A percentile compares a stretch with the other conserved stretches of the same genome.
Conservation (phyloP, 2,888 invertebrate species). For the Ichneumoninae sp. region DNA sequence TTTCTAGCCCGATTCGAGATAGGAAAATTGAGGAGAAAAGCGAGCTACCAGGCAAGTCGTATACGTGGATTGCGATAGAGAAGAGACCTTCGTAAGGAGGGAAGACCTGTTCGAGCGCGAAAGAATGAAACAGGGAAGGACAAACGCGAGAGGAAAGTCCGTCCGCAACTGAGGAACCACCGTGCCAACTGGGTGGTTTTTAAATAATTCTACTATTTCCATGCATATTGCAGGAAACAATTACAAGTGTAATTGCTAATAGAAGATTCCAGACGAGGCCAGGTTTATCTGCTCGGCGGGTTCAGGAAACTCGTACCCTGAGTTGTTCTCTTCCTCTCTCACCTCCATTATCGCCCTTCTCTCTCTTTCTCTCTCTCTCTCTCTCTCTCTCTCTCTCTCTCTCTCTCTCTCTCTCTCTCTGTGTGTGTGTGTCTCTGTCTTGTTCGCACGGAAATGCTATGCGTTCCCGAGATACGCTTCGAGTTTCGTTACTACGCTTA, state of each 20-base stretch:
- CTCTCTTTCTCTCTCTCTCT: slow-evolving; percentile 60
- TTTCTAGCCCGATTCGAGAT: slow-evolving; percentile 61
- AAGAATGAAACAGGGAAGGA: slow-evolving; percentile 68
- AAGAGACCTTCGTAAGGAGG: slow-evolving; percentile 44
- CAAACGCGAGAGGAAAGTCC: slow-evolving; percentile 69
- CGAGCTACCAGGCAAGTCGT: slow-evolving; percentile 31
- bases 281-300: slow-evolving; percentile 81
- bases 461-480: slow-evolving; percentile 53
- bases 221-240: slow-evolving; percentile 84
- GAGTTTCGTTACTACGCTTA: slow-evolving; percentile 64
- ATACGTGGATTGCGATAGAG: slow-evolving; percentile 31
- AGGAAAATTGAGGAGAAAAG: slow-evolving; percentile 61
- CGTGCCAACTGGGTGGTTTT: slow-evolving; percentile 78
- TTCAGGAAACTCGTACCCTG: slow-evolving; percentile 71
- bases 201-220: slow-evolving; percentile 84
- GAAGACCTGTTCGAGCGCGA: slow-evolving; percentile 56
- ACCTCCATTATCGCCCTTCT: slow-evolving; percentile 62
- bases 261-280: slow-evolving; percentile 84
- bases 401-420: slow-evolving; percentile 48
- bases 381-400: slow-evolving; percentile 45
- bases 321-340: slow-evolving; percentile 57
- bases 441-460: slow-evolving; percentile 59
- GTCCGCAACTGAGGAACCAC: slow-evolving; percentile 64
- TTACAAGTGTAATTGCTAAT: slow-evolving; percentile 84
- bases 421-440: too few species aligned